Evolutionary conservation across 30 jellyfish, hydroid and myxozoan species (phyloP).

Genomic region (Clytia hemisphaerica): DNA sequence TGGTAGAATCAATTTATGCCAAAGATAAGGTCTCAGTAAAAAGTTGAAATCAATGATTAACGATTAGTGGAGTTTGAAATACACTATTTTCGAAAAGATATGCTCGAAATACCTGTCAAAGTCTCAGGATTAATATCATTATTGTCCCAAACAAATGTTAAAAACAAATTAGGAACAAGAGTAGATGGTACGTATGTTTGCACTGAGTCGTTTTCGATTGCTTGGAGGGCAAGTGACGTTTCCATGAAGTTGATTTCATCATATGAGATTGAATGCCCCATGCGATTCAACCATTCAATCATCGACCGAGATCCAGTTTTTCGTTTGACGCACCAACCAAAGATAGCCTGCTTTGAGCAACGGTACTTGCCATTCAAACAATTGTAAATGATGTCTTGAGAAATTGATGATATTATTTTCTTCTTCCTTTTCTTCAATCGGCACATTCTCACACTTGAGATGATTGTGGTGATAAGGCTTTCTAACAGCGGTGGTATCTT

Average conservation of each 20-base stretch:
- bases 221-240: slow-evolving; percentile 9
- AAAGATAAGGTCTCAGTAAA: no score
- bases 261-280: slow-evolving; percentile 35
- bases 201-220: background rate
- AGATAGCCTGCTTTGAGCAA: slow-evolving; percentile 7
- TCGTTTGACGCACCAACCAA: slow-evolving; percentile 8
- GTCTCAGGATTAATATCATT: slow-evolving; percentile 38
- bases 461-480: background rate
- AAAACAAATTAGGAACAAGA: background rate
- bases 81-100: no score
- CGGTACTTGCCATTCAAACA: slow-evolving; percentile 18
- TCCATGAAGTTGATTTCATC: slow-evolving; percentile 12
- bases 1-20: no score
- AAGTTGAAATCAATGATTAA: no score
- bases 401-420: slow-evolving; percentile 1
- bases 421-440: background rate
- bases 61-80: no score
- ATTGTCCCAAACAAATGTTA: slow-evolving; percentile 34
- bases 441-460: background rate
- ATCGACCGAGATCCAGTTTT: slow-evolving; percentile 28
- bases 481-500: slow-evolving; percentile 1
- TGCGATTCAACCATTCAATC: slow-evolving; percentile 13
- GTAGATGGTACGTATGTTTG: background rate
- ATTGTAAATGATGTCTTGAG: slow-evolving; percentile 22
- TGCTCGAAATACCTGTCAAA: slow-evolving; percentile 19